Evolutionary conservation across 2,113 vertebrate genomes (phyloP), one percentile per base, ranked within the genome.

Genomic region (Catharus minimus): DNA sequence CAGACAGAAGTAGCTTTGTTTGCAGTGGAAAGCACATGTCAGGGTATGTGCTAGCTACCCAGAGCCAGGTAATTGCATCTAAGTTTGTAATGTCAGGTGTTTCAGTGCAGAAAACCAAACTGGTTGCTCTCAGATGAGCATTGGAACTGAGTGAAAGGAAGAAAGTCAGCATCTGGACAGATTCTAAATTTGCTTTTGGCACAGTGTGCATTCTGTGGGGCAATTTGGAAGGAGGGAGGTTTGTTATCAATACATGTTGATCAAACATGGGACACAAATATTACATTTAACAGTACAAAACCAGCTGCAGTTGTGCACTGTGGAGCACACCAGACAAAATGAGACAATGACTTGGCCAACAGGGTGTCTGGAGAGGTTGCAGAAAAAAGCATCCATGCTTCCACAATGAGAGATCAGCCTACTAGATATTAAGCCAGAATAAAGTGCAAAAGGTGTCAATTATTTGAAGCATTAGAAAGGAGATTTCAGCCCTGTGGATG

Each of bases 191-290:
- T 46, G 27, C 18, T 27, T 72, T 72, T 46, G 23, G n/a, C 1
- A 0, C 11, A n/a, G 18, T 2, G 5, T 27, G 7, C 28, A 55
- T 22, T n/a, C 58, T 1, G 1, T 14, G 28, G 38, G 27, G 28
- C 14, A 46, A 2, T 64, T 12, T 47, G 49, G 58, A 19, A 27
- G 33, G 77, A 49, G 23, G 11, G 18, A 41, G 14, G 53, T 33
- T 68, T 47, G 18, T 18, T 5, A 22, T 11, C 43, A 49, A 44
- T 44, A 47, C 20, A 3, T 4, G 7, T 17, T 0, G 0, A 15
- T 13, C 22, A 57, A 47, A 39, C 52, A 13, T 3, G 28, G 33
- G 43, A 49, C 30, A 68, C 23, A 27, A 57, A 57, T 27, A n/a
- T 9, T 5, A 14, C 18, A n/a, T 28, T 41, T 23, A 15, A 23